Conservation (phyloP, 2,113 vertebrate genomes). For the Bos javanicus region DNA sequence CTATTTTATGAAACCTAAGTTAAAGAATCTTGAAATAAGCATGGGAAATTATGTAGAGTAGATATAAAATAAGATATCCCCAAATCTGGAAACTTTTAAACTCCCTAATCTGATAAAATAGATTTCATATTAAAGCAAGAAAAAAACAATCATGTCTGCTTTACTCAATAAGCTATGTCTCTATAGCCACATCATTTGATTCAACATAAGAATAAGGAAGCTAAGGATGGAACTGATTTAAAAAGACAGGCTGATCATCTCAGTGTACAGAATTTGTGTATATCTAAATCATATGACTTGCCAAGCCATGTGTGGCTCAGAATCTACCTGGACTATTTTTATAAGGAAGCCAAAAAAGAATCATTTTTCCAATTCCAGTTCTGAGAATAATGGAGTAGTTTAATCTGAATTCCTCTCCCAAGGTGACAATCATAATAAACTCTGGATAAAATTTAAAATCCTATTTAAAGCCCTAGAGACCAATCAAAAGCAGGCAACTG, state of each 20-base stretch:
- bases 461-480: not conserved
- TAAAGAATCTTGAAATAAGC: not conserved
- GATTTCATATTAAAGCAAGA: constrained; percentile 23
- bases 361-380: not conserved
- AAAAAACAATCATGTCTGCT: not conserved
- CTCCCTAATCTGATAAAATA: not conserved
- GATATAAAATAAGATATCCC: not conserved
- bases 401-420: constrained; percentile 27
- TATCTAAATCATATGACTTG: not conserved
- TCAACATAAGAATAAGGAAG: not conserved
- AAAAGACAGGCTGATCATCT: not conserved
- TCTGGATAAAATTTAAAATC: not conserved
- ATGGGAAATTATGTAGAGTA: not conserved
- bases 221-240: not conserved
- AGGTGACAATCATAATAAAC: not conserved
- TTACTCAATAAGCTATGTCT: not conserved
- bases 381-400: not conserved
- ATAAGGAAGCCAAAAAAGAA: not conserved
- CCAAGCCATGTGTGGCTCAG: not conserved
- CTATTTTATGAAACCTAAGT: not conserved
- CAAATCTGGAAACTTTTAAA: not conserved
- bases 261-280: not conserved
- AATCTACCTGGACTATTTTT: not conserved
- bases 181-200: not conserved
- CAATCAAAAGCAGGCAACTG: not conserved